Conservation (phyloP, 2,797 vertebrate genomes). For the Diplodus puntazzo region DNA sequence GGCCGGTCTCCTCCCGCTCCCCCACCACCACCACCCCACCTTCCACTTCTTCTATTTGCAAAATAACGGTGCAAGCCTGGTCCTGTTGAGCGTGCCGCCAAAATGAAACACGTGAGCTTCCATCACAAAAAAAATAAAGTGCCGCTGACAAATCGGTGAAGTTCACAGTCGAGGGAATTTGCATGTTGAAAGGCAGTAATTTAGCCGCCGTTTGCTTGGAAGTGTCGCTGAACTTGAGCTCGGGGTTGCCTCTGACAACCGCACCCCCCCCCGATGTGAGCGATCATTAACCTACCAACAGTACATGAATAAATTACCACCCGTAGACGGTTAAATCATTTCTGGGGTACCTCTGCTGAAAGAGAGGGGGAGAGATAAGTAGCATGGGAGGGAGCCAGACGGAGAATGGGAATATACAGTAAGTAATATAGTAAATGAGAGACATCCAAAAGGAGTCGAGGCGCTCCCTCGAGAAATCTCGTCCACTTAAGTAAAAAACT, state of each 20-base stretch:
- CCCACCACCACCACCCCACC: too few relatives aligned
- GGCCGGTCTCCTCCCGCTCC: not conserved
- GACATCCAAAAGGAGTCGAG: constrained; percentile 50
- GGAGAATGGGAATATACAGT: constrained; percentile 21
- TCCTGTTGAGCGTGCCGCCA: not conserved
- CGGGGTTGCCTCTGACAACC: constrained; percentile 44
- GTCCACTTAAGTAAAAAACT: constrained; percentile 56
- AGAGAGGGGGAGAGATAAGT: not conserved
- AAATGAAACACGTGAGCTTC: constrained; percentile 29
- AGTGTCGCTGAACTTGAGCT: constrained; percentile 63
- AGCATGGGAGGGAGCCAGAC: constrained; percentile 13
- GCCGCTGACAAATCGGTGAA: constrained; percentile 55
- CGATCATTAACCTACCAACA: constrained; percentile 63
- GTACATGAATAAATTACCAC: constrained; percentile 72
- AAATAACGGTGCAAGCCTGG: constrained; percentile 46
- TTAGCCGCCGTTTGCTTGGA: constrained; percentile 61
- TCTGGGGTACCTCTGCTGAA: constrained; percentile 44
- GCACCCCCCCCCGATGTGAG: not conserved
- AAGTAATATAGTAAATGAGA: constrained; percentile 59
- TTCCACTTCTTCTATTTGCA: constrained; percentile 32
- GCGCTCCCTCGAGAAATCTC: constrained; percentile 56
- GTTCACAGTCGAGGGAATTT: constrained; percentile 57
- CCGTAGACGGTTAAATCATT: constrained; percentile 60
- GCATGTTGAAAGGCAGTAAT: constrained; percentile 66
- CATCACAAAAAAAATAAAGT: constrained; percentile 31